Conservation (phyloP, 2,888 invertebrate genomes). For the Trachelus stipa region DNA sequence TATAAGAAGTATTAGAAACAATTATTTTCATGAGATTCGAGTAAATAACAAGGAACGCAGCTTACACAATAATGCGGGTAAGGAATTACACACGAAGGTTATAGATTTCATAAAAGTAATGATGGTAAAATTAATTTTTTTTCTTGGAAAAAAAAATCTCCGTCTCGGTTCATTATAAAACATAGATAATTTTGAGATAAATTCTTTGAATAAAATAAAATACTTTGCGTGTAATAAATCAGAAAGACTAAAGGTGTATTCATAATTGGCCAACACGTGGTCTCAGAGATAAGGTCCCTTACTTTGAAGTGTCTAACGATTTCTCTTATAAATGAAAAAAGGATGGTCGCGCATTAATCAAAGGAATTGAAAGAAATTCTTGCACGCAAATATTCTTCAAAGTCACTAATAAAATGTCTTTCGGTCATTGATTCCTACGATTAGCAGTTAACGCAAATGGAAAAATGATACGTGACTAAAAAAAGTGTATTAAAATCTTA, state of each 20-base stretch:
- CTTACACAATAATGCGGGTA: background rate
- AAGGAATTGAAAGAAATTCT: no score
- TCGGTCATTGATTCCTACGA: background rate
- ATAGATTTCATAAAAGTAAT: background rate
- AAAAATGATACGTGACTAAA: background rate
- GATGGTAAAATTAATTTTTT: background rate
- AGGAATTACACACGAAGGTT: background rate
- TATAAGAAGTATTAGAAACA: background rate
- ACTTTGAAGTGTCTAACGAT: background rate
- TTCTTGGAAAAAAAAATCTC: background rate
- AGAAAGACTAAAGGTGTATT: background rate
- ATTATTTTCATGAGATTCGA: conserved; percentile 18
- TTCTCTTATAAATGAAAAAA: background rate
- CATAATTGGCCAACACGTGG: background rate
- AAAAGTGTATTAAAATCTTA: background rate
- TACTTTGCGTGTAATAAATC: background rate
- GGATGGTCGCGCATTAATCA: no score
- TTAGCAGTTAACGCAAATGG: background rate
- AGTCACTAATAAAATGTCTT: background rate
- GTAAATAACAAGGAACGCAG: background rate
- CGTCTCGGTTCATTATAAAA: no score
- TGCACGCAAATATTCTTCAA: background rate
- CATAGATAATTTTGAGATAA: background rate
- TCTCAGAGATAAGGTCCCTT: background rate
- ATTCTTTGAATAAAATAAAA: background rate